Evolutionary conservation across 1,140 invertebrate genomes (phyloP).

Genomic region (Anastatus disparis): DNA sequence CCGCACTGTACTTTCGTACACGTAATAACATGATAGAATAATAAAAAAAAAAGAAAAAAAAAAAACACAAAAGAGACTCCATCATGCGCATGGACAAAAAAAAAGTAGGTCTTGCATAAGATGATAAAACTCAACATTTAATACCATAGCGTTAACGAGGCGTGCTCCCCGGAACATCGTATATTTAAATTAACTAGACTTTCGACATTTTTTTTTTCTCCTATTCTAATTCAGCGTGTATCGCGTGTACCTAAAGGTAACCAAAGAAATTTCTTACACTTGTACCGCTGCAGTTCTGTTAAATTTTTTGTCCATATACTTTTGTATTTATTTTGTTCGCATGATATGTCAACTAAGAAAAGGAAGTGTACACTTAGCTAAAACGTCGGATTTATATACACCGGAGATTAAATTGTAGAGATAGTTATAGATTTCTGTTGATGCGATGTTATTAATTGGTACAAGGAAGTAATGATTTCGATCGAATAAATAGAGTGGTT

Average conservation of each 20-base stretch:
- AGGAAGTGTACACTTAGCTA: too few species aligned
- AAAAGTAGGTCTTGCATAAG: constrained; percentile 49
- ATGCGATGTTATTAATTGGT: not conserved
- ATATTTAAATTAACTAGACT: too few species aligned
- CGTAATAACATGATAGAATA: not conserved
- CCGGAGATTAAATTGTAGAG: too few species aligned
- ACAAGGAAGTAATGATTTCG: not conserved
- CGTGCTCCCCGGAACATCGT: too few species aligned
- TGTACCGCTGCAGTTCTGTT: too few species aligned
- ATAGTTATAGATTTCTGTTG: not conserved
- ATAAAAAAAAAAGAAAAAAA: too few species aligned
- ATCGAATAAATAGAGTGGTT: too few species aligned
- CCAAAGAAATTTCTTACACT: constrained; percentile 2
- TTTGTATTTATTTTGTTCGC: too few species aligned
- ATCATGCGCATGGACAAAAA: not conserved
- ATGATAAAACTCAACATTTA: constrained; percentile 23
- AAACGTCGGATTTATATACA: too few species aligned
- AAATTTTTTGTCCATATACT: too few species aligned
- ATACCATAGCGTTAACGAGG: constrained; percentile 7
- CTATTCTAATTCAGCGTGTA: not conserved
- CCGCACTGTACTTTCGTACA: not conserved
- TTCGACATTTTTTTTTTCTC: not conserved
- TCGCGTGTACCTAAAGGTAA: not conserved
- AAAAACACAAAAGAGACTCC: too few species aligned
- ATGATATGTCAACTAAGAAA: too few species aligned